Evolutionary conservation across 2,797 vertebrate genomes (phyloP).

Genomic region (Percopsis omiscomaycus): DNA sequence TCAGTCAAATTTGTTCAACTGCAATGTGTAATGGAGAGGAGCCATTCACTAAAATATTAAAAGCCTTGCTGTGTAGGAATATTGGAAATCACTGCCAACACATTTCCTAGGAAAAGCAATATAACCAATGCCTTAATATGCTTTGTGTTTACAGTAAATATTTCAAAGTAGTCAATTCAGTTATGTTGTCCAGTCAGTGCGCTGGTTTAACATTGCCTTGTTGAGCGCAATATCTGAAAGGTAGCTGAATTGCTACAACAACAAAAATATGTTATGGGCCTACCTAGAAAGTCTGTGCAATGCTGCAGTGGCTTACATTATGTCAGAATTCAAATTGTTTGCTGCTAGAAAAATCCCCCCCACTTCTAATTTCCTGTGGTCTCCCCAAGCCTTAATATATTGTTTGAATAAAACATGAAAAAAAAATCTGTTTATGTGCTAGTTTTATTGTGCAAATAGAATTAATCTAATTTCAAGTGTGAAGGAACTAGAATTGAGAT

Average conservation of each 20-base stretch:
- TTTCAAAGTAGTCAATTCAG: slow-evolving; percentile 25
- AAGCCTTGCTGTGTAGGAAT: slow-evolving; percentile 10
- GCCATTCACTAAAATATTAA: slow-evolving; percentile 7
- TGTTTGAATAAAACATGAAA: slow-evolving; percentile 54
- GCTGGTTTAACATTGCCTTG: background rate
- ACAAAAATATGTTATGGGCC: background rate
- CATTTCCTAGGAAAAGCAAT: slow-evolving; percentile 36
- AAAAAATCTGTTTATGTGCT: background rate
- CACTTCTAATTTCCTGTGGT: slow-evolving; percentile 24
- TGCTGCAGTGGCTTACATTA: slow-evolving; percentile 19
- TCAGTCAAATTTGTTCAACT: slow-evolving; percentile 22
- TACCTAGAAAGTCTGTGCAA: slow-evolving; percentile 27
- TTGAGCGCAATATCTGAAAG: too few relatives aligned
- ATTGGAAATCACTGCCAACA: slow-evolving; percentile 43
- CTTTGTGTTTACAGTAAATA: background rate
- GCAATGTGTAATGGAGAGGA: slow-evolving; percentile 19
- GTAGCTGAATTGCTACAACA: too few relatives aligned
- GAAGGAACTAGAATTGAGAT: too few relatives aligned
- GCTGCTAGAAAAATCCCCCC: slow-evolving; percentile 34
- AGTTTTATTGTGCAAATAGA: slow-evolving; percentile 2
- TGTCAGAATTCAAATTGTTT: slow-evolving; percentile 33
- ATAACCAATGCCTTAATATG: slow-evolving; percentile 55
- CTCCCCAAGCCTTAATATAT: slow-evolving; percentile 22
- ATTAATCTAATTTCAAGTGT: too few relatives aligned
- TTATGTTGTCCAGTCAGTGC: slow-evolving; percentile 28